A percentile compares a stretch with the other conserved stretches of the same genome.
Evolutionary conservation across 2,888 invertebrate species (phyloP).

Genomic region (Yponomeuta evonymella): DNA sequence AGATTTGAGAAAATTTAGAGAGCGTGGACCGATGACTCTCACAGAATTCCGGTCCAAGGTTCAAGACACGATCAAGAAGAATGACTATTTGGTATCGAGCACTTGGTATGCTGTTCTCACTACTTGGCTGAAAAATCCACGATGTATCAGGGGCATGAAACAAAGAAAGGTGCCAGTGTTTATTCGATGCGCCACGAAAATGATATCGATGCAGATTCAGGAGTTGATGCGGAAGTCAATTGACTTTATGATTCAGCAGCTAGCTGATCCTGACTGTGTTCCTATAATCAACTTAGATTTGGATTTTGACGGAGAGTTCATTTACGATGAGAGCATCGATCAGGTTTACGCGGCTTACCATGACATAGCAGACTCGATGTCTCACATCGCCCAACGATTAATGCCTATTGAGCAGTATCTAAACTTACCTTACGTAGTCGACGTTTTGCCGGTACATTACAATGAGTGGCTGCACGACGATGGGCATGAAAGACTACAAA

Average conservation of each 20-base stretch:
- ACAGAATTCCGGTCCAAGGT: slow-evolving; percentile 46
- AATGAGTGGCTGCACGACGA: slow-evolving; percentile 75
- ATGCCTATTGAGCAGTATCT: slow-evolving; percentile 75
- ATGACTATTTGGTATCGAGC: slow-evolving; percentile 61
- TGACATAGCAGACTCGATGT: slow-evolving; percentile 73
- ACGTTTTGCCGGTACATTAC: slow-evolving; percentile 74
- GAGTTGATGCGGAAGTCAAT: slow-evolving; percentile 81
- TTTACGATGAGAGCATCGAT: slow-evolving; percentile 76
- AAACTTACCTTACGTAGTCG: slow-evolving; percentile 52
- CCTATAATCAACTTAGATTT: slow-evolving; percentile 79
- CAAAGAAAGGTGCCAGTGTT: slow-evolving; percentile 53
- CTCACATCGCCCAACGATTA: slow-evolving; percentile 74
- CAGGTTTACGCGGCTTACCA: slow-evolving; percentile 76
- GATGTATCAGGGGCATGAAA: slow-evolving; percentile 59
- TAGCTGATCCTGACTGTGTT: slow-evolving; percentile 69
- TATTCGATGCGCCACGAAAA: slow-evolving; percentile 60
- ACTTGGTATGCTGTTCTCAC: slow-evolving; percentile 63
- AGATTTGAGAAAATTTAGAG: slow-evolving; percentile 65
- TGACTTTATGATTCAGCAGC: slow-evolving; percentile 74
- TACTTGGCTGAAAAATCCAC: slow-evolving; percentile 67
- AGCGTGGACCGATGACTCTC: slow-evolving; percentile 54
- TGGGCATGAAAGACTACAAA: slow-evolving; percentile 67
- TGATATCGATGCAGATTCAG: slow-evolving; percentile 77
- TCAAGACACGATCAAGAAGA: slow-evolving; percentile 56
- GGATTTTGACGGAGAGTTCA: slow-evolving; percentile 71